These are phyloP conservation scores for Heliconius charithonia DNA, from an alignment of 2,888 invertebrate genomes.

Conservation along the genomic window DNA sequence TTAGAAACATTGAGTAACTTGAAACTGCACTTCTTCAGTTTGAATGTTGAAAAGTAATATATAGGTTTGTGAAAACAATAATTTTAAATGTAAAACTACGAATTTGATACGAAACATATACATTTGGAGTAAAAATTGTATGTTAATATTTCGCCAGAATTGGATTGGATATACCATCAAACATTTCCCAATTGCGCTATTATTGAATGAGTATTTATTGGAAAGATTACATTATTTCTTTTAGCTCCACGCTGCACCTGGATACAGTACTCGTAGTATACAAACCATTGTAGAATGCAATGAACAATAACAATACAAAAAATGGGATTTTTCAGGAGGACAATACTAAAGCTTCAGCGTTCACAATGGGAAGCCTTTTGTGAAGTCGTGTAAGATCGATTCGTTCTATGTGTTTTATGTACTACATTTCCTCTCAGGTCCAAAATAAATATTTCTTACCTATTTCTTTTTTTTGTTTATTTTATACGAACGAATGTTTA, in stretches of 20 bases:
- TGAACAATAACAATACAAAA: conserved; percentile 6
- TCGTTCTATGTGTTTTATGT: not conserved
- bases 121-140: too few relatives aligned
- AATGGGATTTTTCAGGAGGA: not conserved
- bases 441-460: not conserved
- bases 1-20: too few relatives aligned
- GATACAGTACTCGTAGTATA: not conserved
- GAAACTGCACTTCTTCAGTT: too few relatives aligned
- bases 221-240: not conserved
- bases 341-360: not conserved
- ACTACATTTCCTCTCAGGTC: not conserved
- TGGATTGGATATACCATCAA: not conserved
- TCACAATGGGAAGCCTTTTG: not conserved
- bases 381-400: conserved; percentile 2
- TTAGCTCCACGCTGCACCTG: not conserved
- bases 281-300: not conserved
- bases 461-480: not conserved
- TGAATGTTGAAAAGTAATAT: too few relatives aligned
- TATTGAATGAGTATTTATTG: not conserved
- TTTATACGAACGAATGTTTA: not conserved
- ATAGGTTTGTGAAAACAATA: too few relatives aligned
- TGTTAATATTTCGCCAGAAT: not conserved
- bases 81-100: too few relatives aligned
- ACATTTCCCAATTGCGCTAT: not conserved
- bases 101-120: too few relatives aligned